Base-by-base conservation (phyloP, 2,113 vertebrate genomes). In the Bettongia penicillata region DNA sequence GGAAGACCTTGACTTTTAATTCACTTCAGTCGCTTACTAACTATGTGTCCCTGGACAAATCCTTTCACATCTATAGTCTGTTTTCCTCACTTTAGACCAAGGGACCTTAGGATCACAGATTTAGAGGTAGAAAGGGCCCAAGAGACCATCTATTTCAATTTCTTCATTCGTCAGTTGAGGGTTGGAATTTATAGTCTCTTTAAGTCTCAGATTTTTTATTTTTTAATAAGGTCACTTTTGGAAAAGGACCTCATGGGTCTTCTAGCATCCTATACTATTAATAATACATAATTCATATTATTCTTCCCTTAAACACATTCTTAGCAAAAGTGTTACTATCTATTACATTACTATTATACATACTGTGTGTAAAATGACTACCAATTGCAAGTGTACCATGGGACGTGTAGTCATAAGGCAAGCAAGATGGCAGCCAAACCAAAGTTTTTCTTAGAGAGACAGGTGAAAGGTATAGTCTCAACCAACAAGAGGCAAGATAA, bases 31-130 rank as follows among this genome's bases (percentile, higher is more conserved):
- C 90, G 90, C 47, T 95, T 93, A 97, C 96, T 97, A 93, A 90
- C 93, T 95, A 37, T 94, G 53, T 96, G 96, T 57, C 55, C 90
- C 95, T 89, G 91, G 90, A 68, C 94, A 91, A 97, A 89, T 61
- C 93, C 0, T 97, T 97, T 51, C 37, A 31, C 37, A 24, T 37
- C 24, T 91, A 22, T 53, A 52, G 51, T 9, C 47, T 12, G 47
- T 55, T 91, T 53, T 91, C 0, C 37, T 53, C 52, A 91, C 53
- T 43, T 26, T n/a, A 53, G 43, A 53, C 10, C 7, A 51, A 53
- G 91, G 68, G 22, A 19, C 26, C 12, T n/a, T 47, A 6, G 37
- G 19, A 47, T 43, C 28, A 53, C 53, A 53, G 53, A 52, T 47
- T 43, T 91, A 91, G 50, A 24, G 51, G 9, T 47, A 26, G 23